Evolutionary conservation across 2,113 vertebrate genomes (phyloP), one percentile per base, ranked within the genome.

Genomic region (Oryzias melastigma): DNA sequence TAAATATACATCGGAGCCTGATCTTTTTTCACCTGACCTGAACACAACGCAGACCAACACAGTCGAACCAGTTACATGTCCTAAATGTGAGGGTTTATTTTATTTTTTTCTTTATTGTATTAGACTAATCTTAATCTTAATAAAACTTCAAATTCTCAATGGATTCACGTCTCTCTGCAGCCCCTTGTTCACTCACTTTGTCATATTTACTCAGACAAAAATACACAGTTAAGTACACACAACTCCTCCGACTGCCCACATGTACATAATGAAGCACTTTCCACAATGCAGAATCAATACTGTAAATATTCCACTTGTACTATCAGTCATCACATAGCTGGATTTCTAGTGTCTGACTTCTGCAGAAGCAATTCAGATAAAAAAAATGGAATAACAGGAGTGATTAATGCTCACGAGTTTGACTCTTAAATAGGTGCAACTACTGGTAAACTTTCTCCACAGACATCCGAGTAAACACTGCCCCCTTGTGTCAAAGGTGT

Each of bases 401-500:
- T n/a, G n/a, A n/a, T n/a, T 24, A n/a, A n/a, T n/a, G n/a, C n/a
- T 29, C 46, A 29, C 24, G 48, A 45, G 42, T 45, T 43, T 57
- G 20, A 4, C 42, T 54, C 6, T n/a, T 51, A 47, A 45, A 35
- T 58, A 40, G 8, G 51, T 15, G 42, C 42, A 14, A 10, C 2
- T 16, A 19, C 16, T 6, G 0, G 17, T 65, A 50, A 29, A n/a
- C 19, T 18, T 16, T 27, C 0, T 20, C 29, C 16, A 2, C 16
- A 40, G 19, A 35, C 50, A 5, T 7, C 63, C 48, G 65, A 48
- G 57, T 65, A 52, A 45, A 73, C 57, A 83, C 73, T 83, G 75
- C 68, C 80, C 65, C 75, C 80, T 0, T n/a, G 75, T 83, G 85
- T 66, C 40, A 1, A 1, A 42, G 2, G 0, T 7, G 4, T 12